Conservation (phyloP, 2,888 invertebrate species). For the Cylindroiulus punctatus region DNA sequence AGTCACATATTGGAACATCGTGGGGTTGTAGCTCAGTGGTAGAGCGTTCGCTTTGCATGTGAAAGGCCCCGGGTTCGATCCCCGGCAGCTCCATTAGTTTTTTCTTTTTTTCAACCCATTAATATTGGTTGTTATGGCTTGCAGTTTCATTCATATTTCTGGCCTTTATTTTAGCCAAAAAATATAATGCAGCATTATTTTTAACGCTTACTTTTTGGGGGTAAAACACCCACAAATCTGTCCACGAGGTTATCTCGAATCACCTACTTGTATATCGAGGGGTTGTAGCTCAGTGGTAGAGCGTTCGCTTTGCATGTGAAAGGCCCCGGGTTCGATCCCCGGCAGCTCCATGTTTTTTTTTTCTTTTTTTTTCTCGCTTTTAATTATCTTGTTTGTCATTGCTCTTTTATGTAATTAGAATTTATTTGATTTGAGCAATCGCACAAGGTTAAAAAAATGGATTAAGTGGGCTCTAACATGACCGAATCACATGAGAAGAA, state of each 20-base stretch:
- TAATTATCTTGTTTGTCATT: no score
- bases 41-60: conserved; percentile 99
- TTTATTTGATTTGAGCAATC: background rate
- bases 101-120: no score
- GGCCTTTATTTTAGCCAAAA: no score
- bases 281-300: conserved; percentile 93
- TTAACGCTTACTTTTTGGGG: no score
- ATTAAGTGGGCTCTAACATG: background rate
- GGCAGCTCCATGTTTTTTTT: conserved; percentile 71
- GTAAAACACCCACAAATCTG: no score
- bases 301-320: conserved; percentile 99
- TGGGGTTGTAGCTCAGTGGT: conserved; percentile 86
- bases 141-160: no score
- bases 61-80: conserved; percentile 99
- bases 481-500: background rate
- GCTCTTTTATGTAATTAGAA: background rate
- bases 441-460: background rate
- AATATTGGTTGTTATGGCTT: no score
- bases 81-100: conserved; percentile 76
- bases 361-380: background rate
- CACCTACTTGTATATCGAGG: background rate
- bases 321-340: conserved; percentile 99
- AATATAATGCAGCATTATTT: no score
- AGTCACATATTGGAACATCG: background rate
- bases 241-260: no score